Evolutionary conservation across 2,888 invertebrate species (phyloP).

Genomic region (Spodoptera picta): DNA sequence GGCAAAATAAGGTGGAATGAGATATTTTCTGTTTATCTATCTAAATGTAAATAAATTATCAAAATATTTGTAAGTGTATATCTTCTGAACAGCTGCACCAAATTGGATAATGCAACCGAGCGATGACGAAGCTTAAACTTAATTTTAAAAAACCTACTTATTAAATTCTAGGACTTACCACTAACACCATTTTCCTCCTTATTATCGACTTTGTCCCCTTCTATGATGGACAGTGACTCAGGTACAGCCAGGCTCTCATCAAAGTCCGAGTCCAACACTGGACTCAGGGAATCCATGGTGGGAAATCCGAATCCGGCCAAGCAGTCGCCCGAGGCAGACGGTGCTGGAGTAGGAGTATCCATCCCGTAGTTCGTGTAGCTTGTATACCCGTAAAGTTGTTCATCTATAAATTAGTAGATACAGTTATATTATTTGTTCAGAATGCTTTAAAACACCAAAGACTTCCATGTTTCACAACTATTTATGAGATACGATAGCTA

Average conservation of each 20-base stretch:
- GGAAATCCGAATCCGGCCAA: constrained; percentile 81
- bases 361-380: constrained; percentile 85
- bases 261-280: constrained; percentile 91
- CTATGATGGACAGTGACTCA: constrained; percentile 91
- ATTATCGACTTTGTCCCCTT: constrained; percentile 79
- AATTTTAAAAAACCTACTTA: not conserved
- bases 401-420: constrained; percentile 70
- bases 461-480: too few species aligned
- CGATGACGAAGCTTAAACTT: constrained; percentile 10
- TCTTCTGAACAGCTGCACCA: too few species aligned
- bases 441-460: too few species aligned
- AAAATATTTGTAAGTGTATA: too few species aligned
- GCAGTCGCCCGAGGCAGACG: constrained; percentile 76
- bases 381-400: constrained; percentile 82
- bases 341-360: constrained; percentile 81
- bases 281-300: constrained; percentile 86
- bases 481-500: too few species aligned
- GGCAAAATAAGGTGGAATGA: too few species aligned
- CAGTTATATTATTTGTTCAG: too few species aligned
- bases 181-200: constrained; percentile 73
- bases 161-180: constrained; percentile 55
- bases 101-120: not conserved
- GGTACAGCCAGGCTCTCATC: constrained; percentile 94
- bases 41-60: too few species aligned
- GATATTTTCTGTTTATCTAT: too few species aligned